These are phyloP conservation scores for Nomada ferruginata DNA, from an alignment of 2,888 invertebrate species.

Conservation along the genomic window DNA sequence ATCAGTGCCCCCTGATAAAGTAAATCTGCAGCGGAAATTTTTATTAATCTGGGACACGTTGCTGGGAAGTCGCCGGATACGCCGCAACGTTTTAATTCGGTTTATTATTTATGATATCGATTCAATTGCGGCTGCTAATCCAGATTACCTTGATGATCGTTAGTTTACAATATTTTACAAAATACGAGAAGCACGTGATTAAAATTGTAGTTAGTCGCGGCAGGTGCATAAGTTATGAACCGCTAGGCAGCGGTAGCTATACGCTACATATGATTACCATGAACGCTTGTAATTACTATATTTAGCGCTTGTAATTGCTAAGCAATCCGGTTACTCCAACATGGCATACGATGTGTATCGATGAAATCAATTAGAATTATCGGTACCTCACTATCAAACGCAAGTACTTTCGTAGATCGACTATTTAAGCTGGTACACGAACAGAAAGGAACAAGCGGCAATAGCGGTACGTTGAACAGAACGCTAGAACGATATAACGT, in stretches of 20 bases:
- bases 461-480: slow-evolving; percentile 11
- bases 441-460: background rate
- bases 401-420: background rate
- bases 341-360: background rate
- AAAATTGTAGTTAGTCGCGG: too few species aligned
- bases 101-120: background rate
- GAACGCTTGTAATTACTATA: slow-evolving; percentile 24
- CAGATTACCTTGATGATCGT: background rate
- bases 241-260: background rate
- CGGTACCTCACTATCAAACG: too few species aligned
- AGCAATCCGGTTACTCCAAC: background rate
- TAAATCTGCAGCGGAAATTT: slow-evolving; percentile 29
- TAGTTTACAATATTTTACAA: background rate
- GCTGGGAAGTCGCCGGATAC: background rate
- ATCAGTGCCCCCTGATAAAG: background rate
- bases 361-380: slow-evolving; percentile 10
- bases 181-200: background rate
- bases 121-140: background rate
- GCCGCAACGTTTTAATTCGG: slow-evolving; percentile 13
- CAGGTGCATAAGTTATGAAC: background rate
- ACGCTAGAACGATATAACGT: background rate
- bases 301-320: slow-evolving; percentile 11
- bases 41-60: background rate
- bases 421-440: background rate
- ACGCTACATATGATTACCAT: background rate